phyloP scores from a whole-genome alignment of 2,113 vertebrate genomes.

The Myxocyprinus asiaticus region DNA sequence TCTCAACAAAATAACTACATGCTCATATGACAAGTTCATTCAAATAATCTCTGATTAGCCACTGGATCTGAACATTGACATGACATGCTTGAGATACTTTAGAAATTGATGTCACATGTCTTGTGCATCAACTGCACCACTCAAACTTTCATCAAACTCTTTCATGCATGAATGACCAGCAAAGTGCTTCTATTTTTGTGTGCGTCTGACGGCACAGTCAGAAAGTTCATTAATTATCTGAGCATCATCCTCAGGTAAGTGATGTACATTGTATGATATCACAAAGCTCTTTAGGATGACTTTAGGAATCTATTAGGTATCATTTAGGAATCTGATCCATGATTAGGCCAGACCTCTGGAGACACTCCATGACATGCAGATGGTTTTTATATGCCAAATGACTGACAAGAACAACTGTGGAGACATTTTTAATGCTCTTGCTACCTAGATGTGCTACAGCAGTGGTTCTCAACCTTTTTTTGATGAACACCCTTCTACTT shows the following conservation, averaged over 20 bases:
- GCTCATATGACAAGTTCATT: conserved; percentile 19
- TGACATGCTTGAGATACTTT: conserved; percentile 1
- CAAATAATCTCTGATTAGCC: conserved; percentile 11
- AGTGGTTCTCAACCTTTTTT: too few relatives aligned
- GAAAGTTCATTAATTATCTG: background rate
- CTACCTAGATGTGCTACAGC: too few relatives aligned
- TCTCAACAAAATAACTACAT: conserved; percentile 3
- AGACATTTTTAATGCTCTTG: background rate
- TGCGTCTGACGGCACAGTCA: background rate
- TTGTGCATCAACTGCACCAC: conserved; percentile 6
- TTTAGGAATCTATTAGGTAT: background rate
- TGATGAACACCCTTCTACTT: too few relatives aligned
- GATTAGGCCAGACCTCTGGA: background rate
- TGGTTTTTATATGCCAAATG: too few relatives aligned
- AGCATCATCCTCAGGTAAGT: background rate
- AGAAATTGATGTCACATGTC: conserved; percentile 28
- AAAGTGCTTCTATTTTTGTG: background rate
- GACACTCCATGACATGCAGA: background rate
- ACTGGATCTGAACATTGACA: conserved; percentile 4
- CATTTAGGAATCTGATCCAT: background rate
- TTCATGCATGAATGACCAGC: conserved; percentile 12
- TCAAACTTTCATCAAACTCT: conserved; percentile 19
- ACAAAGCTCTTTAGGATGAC: background rate
- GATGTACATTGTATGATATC: background rate
- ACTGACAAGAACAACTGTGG: too few relatives aligned